Conservation (phyloP, 2,797 vertebrate genomes). For the Mus spretus region DNA sequence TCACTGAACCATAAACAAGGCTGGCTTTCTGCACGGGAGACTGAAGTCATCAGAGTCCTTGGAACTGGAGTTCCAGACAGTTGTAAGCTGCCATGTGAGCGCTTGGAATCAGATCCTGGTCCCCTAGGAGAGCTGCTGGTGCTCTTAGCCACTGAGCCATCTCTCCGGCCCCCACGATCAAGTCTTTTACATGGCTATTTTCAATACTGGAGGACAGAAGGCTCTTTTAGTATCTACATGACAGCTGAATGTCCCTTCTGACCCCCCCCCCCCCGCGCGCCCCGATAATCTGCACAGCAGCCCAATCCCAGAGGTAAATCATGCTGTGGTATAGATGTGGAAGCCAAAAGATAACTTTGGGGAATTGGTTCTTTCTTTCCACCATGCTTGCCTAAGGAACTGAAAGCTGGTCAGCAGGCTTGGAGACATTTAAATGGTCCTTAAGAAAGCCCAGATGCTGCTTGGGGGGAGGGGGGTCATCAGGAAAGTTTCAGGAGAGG, state of each 20-base stretch:
- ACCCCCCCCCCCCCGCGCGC: background rate
- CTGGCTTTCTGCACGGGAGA: background rate
- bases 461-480: background rate
- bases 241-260: constrained; percentile 7
- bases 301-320: background rate
- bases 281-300: background rate
- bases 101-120: no score
- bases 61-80: background rate
- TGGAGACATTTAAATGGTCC: background rate
- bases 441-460: background rate
- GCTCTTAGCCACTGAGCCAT: background rate
- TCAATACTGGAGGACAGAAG: constrained; percentile 7
- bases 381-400: background rate
- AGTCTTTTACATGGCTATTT: background rate
- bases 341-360: background rate
- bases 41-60: background rate
- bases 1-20: background rate
- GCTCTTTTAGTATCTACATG: background rate
- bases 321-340: background rate
- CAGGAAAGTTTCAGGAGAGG: background rate
- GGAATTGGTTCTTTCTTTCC: background rate
- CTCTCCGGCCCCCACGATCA: background rate
- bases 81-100: background rate
- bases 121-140: background rate
- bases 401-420: background rate